Conservation (phyloP, 2,113 vertebrate genomes). For the Tauraco erythrolophus region DNA sequence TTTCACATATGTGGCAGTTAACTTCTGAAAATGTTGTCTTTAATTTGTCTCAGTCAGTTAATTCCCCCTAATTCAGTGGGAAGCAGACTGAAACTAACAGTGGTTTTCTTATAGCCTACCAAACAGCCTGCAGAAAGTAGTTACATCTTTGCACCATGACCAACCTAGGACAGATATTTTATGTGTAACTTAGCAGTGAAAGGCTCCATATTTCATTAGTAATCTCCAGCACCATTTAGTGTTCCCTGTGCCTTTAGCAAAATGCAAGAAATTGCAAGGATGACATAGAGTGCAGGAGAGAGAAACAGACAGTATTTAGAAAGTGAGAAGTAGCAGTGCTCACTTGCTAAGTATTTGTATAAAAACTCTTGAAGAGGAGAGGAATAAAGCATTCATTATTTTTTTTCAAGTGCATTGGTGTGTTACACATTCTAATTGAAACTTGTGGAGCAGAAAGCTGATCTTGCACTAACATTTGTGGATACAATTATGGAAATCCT, state of each 20-base stretch:
- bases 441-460: conserved; percentile 43
- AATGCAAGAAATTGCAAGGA: conserved; percentile 10
- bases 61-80: not conserved
- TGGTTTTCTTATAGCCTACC: not conserved
- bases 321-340: not conserved
- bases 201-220: not conserved
- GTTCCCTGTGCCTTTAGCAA: not conserved
- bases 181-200: not conserved
- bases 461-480: not conserved
- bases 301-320: not conserved
- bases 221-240: not conserved
- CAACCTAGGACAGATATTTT: not conserved
- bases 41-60: not conserved
- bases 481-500: conserved; percentile 39
- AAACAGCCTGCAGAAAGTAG: not conserved
- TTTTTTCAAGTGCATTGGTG: not conserved
- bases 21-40: not conserved
- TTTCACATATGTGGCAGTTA: not conserved
- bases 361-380: not conserved
- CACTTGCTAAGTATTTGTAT: not conserved
- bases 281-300: not conserved
- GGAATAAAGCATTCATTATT: not conserved
- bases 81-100: not conserved
- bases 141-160: not conserved
- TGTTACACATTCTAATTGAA: conserved; percentile 56